Evolutionary conservation across 2,797 vertebrate species (phyloP).

Genomic region (Rousettus madagascariensis): DNA sequence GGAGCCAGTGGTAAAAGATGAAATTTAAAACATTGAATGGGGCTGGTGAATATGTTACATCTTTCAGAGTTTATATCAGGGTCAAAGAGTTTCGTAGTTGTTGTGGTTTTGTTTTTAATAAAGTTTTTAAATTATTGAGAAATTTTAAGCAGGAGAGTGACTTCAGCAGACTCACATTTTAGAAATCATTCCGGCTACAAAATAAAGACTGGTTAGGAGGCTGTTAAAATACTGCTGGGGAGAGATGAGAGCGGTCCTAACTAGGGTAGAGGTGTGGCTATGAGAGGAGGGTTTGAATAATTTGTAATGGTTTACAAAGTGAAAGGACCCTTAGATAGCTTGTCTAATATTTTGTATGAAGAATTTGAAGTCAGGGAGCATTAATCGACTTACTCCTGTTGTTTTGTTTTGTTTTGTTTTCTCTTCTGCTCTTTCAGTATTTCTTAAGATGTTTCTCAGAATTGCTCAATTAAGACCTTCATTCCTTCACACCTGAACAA

Average conservation of each 20-base stretch:
- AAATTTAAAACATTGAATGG: neutral
- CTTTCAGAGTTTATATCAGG: neutral
- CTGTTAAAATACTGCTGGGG: neutral
- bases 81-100: neutral
- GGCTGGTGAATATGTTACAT: neutral
- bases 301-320: neutral
- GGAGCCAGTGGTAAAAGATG: neutral
- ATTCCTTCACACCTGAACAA: slow-evolving; percentile 11
- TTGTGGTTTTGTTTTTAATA: neutral
- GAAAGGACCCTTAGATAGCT: neutral
- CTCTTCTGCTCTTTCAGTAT: neutral
- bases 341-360: neutral
- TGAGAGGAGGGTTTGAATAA: neutral
- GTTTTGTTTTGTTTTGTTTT: neutral
- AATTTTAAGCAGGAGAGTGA: neutral
- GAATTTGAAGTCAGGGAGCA: neutral
- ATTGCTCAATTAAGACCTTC: slow-evolving; percentile 9
- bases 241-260: neutral
- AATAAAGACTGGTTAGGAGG: neutral
- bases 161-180: neutral
- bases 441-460: slow-evolving; percentile 2
- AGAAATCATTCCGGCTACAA: neutral
- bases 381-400: slow-evolving; percentile 7
- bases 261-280: neutral
- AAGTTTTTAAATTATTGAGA: neutral